Base-by-base conservation (phyloP, 2,888 invertebrate genomes). In the Latrodectus elegans region DNA sequence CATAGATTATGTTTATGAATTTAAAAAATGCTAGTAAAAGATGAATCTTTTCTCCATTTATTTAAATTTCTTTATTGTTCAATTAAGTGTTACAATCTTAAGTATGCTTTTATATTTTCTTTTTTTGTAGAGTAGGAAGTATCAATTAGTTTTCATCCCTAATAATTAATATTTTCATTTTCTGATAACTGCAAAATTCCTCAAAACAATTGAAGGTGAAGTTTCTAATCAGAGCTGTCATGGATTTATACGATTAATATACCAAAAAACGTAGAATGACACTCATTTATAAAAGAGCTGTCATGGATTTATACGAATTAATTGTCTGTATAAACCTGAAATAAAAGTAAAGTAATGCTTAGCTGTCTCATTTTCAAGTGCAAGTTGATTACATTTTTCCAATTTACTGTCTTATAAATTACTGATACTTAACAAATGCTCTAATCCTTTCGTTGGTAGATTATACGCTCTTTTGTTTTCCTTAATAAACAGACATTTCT, bases 331-430 rank as follows among this genome's bases (percentile, higher is more conserved):
- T 76, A 76, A 83, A 76, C 26, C 60, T 15, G 8, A 60, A 75
- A 75, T 52, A 64, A 81, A 52, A 65, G 51, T 17, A 22, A 82
- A 75, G 68, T 64, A 64, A 76, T 76, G 64, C 83, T 71, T 71
- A 70, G 53, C 65, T 55, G 67, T 70, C 75, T 75, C 70, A 51
- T 51, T 51, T 83, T 15, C 53, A 51, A 71, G 68, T 71, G 64
- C 49, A 55, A 76, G 75, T 83, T 75, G 83, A 83, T 83, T 76
- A 71, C 68, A 74, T 53, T 53, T 74, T 74, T 68, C 75, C 68
- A 75, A 75, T 82, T 82, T 74, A 74, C 74, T 82, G 74, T 82
- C 82, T 75, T 82, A 68, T 82, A 68, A 82, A 75, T 75, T 75
- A 53, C 74, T 70, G 60, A 76, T 71, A 76, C 83, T 83, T 83